Evolutionary conservation across 2,888 invertebrate genomes (phyloP).

Genomic region (Isotomurus palustris): DNA sequence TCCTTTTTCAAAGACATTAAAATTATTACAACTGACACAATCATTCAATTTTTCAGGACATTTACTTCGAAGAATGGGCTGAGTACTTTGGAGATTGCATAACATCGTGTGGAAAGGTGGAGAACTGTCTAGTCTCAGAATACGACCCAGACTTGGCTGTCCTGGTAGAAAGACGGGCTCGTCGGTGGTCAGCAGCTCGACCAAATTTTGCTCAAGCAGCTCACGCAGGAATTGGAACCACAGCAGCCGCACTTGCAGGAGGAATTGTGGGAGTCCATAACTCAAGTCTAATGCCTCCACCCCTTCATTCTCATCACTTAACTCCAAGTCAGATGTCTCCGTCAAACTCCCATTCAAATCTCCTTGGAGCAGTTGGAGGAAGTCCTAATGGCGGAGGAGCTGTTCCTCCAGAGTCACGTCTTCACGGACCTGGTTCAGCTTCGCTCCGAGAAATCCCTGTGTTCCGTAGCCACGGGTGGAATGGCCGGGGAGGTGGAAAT

Average conservation of each 20-base stretch:
- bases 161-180: slow-evolving; percentile 64
- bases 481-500: slow-evolving; percentile 37
- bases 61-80: slow-evolving; percentile 46
- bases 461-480: slow-evolving; percentile 18
- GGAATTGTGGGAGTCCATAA: slow-evolving; percentile 39
- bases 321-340: neutral
- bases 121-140: slow-evolving; percentile 42
- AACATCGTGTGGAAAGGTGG: slow-evolving; percentile 74
- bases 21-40: neutral
- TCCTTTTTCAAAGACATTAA: neutral
- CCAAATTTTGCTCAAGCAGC: slow-evolving; percentile 46
- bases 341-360: neutral
- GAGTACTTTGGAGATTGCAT: slow-evolving; percentile 64
- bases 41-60: slow-evolving; percentile 35
- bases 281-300: neutral
- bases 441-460: slow-evolving; percentile 24
- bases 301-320: neutral
- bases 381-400: neutral
- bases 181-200: slow-evolving; percentile 68
- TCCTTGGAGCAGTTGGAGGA: neutral
- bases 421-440: neutral
- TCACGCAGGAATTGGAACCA: slow-evolving; percentile 40
- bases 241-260: slow-evolving; percentile 39
- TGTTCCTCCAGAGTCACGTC: neutral
- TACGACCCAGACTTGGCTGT: slow-evolving; percentile 65